phyloP scores from a whole-genome alignment of 2,113 vertebrate genomes.

The Crotalus viridis region DNA sequence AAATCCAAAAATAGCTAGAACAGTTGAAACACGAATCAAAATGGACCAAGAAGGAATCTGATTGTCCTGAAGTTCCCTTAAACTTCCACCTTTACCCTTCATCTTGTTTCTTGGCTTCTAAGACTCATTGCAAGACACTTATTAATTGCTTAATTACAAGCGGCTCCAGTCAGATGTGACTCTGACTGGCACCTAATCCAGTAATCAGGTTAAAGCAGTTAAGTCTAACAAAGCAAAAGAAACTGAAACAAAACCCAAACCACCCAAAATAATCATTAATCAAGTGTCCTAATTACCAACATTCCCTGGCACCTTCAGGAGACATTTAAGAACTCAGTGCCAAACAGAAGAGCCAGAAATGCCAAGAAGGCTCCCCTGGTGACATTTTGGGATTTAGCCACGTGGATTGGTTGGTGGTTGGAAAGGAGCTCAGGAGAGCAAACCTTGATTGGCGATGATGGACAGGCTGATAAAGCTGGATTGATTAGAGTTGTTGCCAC shows the following conservation, averaged over 20 bases:
- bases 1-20: not conserved
- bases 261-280: not conserved
- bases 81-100: not conserved
- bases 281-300: not conserved
- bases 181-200: not conserved
- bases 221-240: not conserved
- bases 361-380: not conserved
- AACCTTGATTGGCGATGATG: not conserved
- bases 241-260: not conserved
- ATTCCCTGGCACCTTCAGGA: not conserved
- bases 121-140: not conserved
- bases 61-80: not conserved
- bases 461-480: not conserved
- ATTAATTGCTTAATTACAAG: not conserved
- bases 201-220: not conserved
- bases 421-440: not conserved
- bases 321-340: not conserved
- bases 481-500: not conserved
- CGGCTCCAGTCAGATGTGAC: not conserved
- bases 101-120: not conserved
- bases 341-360: not conserved
- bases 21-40: not conserved
- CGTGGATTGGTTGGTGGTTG: not conserved
- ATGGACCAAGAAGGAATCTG: not conserved
- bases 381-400: not conserved